Conservation (phyloP, 2,888 invertebrate species). For the Lochmaea crataegi region DNA sequence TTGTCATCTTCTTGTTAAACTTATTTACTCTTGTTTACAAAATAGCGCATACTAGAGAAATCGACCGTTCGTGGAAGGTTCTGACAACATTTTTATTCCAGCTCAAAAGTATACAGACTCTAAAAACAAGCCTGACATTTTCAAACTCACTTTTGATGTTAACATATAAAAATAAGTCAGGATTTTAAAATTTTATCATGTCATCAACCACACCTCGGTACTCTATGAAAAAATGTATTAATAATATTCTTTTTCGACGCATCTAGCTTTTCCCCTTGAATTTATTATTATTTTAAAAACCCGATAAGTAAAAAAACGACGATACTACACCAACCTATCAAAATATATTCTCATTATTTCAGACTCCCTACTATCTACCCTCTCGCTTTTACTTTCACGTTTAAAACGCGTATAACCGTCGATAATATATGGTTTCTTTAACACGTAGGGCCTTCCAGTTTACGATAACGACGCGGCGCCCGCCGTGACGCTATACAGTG, state of each 20-base stretch:
- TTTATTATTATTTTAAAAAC: neutral
- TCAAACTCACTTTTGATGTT: too few relatives aligned
- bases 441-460: slow-evolving; percentile 35
- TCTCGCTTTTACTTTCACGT: slow-evolving; percentile 30
- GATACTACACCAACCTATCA: slow-evolving; percentile 1
- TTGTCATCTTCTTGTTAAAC: too few relatives aligned
- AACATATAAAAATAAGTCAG: too few relatives aligned
- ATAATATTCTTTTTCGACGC: neutral
- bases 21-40: too few relatives aligned
- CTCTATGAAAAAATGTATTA: too few relatives aligned
- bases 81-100: too few relatives aligned
- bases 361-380: slow-evolving; percentile 12
- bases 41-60: too few relatives aligned
- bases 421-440: slow-evolving; percentile 37
- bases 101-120: too few relatives aligned
- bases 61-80: too few relatives aligned
- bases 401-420: slow-evolving; percentile 35
- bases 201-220: too few relatives aligned
- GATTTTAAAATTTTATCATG: too few relatives aligned
- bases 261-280: neutral
- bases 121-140: too few relatives aligned
- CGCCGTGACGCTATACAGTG: slow-evolving; percentile 15
- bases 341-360: slow-evolving; percentile 16
- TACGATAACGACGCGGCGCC: slow-evolving; percentile 23
- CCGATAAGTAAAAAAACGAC: neutral